Conservation (phyloP, 2,113 vertebrate species). For the Rafetus swinhoei region DNA sequence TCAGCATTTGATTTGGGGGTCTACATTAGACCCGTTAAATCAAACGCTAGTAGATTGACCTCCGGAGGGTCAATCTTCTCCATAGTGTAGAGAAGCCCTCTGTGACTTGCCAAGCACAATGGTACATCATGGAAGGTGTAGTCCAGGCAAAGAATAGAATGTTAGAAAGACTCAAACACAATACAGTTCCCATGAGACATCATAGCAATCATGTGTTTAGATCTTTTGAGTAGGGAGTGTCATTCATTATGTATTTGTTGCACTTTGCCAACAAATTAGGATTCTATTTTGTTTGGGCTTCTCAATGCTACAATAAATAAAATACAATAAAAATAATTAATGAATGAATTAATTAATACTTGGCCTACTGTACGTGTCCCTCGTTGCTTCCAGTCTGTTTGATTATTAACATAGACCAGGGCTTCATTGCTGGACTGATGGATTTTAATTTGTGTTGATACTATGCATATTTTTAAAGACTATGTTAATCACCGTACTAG, state of each 20-base stretch:
- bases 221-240: background rate
- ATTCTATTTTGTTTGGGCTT: background rate
- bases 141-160: background rate
- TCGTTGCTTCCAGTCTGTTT: slow-evolving; percentile 4
- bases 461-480: slow-evolving; percentile 51
- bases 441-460: slow-evolving; percentile 56
- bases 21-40: too few relatives aligned
- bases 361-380: slow-evolving; percentile 15
- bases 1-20: too few relatives aligned
- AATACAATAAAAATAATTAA: background rate
- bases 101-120: background rate
- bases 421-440: slow-evolving; percentile 11
- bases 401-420: slow-evolving; percentile 45
- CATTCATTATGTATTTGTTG: background rate
- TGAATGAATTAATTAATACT: background rate
- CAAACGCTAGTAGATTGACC: too few relatives aligned
- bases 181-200: background rate
- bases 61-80: too few relatives aligned
- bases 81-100: too few relatives aligned
- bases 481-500: rapidly evolving
- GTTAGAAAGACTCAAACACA: background rate
- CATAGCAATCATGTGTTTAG: background rate
- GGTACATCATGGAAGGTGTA: background rate
- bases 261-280: background rate
- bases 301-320: background rate